A percentile compares a stretch with the other conserved stretches of the same genome.
phyloP scores from a whole-genome alignment of 2,797 vertebrate genomes.

The Micrastur ruficollis region DNA sequence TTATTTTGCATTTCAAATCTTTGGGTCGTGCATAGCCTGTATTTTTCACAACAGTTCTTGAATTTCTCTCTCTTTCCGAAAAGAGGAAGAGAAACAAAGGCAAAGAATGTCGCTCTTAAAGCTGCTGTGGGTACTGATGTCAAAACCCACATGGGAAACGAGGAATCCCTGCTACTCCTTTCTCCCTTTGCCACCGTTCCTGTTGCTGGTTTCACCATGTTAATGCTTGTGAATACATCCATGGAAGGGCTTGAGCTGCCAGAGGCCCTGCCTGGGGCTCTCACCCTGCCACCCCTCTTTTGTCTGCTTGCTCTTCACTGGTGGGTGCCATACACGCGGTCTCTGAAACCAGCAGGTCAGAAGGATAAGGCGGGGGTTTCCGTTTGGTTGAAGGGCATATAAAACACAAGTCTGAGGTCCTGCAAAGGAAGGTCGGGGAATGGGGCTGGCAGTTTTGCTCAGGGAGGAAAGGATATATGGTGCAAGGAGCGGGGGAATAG shows the following conservation, averaged over 20 bases:
- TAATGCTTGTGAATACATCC: accelerated
- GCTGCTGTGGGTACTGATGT: neutral
- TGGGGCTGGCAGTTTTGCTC: neutral
- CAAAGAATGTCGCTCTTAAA: neutral
- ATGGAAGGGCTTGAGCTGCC: neutral
- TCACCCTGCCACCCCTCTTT: neutral
- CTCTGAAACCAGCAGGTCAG: neutral
- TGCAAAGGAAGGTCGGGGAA: neutral
- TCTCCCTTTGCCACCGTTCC: accelerated
- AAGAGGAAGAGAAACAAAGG: neutral
- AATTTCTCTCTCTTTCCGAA: neutral
- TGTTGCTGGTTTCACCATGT: accelerated
- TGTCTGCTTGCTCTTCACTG: accelerated
- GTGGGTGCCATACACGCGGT: accelerated
- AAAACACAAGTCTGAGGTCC: neutral
- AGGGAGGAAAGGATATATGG: neutral
- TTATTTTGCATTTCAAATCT: neutral
- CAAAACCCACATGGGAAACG: neutral
- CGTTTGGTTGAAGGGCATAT: neutral
- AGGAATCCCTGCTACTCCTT: neutral
- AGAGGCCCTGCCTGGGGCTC: neutral
- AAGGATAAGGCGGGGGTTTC: neutral
- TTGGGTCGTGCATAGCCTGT: neutral
- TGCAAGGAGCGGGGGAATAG: neutral
- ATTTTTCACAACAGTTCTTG: neutral